Percentiles rank a stretch among this genome's conserved stretches.
phyloP scores from a whole-genome alignment of 2,113 vertebrate species.

The Actenoides hombroni region DNA sequence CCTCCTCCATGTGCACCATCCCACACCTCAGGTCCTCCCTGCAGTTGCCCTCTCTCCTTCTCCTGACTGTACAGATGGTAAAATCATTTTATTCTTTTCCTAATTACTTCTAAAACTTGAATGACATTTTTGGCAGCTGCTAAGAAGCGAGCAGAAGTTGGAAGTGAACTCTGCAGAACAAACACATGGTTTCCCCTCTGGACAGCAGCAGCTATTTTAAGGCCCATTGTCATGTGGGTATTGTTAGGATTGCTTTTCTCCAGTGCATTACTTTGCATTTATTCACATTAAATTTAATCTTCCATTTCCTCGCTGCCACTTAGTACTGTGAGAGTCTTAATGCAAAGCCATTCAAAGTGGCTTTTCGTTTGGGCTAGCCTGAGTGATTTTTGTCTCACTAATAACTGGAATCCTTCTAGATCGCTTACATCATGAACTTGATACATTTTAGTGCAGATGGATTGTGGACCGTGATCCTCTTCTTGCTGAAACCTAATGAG shows the following conservation, averaged over 20 bases:
- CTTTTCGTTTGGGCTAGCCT: slow-evolving; percentile 2
- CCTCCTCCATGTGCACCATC: rapidly evolving
- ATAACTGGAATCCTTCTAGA: background rate
- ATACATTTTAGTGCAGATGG: background rate
- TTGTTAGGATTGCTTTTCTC: background rate
- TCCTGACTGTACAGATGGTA: background rate
- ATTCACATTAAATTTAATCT: slow-evolving; percentile 60
- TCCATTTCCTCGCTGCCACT: slow-evolving; percentile 36
- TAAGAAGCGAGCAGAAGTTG: background rate
- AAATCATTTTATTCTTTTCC: background rate
- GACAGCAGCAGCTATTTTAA: slow-evolving; percentile 24
- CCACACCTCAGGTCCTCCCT: background rate
- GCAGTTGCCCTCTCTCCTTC: background rate
- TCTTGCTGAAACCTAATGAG: background rate
- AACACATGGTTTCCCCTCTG: background rate
- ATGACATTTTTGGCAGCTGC: background rate
- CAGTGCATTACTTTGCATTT: slow-evolving; percentile 51
- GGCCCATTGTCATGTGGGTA: background rate
- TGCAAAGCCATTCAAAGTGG: background rate
- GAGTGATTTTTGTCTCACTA: slow-evolving; percentile 46
- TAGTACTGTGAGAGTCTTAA: background rate
- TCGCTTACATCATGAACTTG: background rate
- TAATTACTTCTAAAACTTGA: background rate
- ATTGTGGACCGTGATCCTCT: background rate
- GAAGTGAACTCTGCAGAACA: background rate